A percentile compares a stretch with the other conserved stretches of the same genome.
phyloP scores from a whole-genome alignment of 2,888 invertebrate species.

The Cryptosula pallasiana region DNA sequence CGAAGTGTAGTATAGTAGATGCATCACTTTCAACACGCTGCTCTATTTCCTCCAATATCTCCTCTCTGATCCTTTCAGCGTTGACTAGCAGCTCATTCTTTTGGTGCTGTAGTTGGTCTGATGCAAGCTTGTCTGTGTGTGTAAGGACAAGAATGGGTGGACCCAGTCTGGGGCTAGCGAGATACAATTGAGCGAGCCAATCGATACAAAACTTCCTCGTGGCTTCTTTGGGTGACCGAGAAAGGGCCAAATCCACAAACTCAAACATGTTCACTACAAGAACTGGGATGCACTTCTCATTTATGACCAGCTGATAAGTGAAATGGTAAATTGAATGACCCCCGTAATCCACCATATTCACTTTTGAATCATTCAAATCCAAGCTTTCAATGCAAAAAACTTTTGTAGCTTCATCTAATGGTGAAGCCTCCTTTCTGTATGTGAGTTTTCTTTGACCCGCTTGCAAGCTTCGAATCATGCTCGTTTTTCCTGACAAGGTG shows the following conservation, averaged over 20 bases:
- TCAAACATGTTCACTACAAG: not conserved
- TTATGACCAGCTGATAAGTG: no score
- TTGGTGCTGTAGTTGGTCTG: no score
- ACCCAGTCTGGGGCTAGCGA: not conserved
- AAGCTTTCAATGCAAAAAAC: not conserved
- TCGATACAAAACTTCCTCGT: not conserved
- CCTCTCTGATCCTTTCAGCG: no score
- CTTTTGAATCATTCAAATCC: not conserved
- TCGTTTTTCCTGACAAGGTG: not conserved
- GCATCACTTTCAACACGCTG: no score
- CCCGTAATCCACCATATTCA: not conserved
- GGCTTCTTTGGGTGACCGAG: not conserved
- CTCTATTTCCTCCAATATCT: no score
- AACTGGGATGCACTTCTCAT: not conserved
- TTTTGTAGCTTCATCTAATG: not conserved
- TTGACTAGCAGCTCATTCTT: no score
- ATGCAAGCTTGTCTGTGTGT: not conserved
- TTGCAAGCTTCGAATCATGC: not conserved
- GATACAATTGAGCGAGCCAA: not conserved
- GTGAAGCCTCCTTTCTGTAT: not conserved
- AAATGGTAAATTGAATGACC: not conserved
- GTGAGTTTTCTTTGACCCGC: not conserved
- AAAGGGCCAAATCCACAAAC: not conserved
- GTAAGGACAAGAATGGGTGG: not conserved
- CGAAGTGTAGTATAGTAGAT: no score